These are phyloP conservation scores for Petrolisthes cinctipes DNA, from an alignment of 2,888 invertebrate genomes.

Conservation along the genomic window DNA sequence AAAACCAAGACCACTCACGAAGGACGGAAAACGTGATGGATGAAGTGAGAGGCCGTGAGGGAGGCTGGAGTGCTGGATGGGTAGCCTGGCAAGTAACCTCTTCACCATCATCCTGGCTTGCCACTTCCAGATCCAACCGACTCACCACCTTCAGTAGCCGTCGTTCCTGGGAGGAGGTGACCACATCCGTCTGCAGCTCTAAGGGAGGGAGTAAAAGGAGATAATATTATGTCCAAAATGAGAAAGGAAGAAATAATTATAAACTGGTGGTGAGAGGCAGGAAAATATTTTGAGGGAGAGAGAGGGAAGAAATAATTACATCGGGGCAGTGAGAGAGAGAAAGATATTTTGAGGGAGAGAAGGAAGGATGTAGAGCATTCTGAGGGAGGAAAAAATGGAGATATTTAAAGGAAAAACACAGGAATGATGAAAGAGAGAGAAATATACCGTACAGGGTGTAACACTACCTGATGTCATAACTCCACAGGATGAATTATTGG, in stretches of 20 bases:
- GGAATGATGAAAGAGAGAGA: not conserved
- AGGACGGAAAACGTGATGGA: constrained; percentile 59
- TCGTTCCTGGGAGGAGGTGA: constrained; percentile 8
- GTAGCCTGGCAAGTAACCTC: constrained; percentile 52
- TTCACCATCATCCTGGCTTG: constrained; percentile 41
- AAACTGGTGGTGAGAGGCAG: too few species aligned
- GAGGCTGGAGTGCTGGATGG: constrained; percentile 55
- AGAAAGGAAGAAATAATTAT: too few species aligned
- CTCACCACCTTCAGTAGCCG: constrained; percentile 47
- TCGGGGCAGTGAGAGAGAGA: too few species aligned
- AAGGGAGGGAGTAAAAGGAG: not conserved
- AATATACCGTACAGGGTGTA: not conserved
- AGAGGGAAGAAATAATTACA: too few species aligned
- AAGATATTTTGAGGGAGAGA: too few species aligned
- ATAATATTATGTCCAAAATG: not conserved
- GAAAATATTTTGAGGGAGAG: too few species aligned
- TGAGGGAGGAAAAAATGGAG: too few species aligned
- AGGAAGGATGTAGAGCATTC: too few species aligned
- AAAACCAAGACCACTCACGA: constrained; percentile 39
- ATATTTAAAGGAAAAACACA: too few species aligned
- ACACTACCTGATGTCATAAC: too few species aligned
- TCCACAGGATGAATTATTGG: too few species aligned
- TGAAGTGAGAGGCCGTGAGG: constrained; percentile 43
- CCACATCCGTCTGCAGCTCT: constrained; percentile 23
- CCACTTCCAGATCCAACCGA: constrained; percentile 34